Base-by-base conservation (phyloP, 2,888 invertebrate species). In the Spatulosminthurus flaviceps region DNA sequence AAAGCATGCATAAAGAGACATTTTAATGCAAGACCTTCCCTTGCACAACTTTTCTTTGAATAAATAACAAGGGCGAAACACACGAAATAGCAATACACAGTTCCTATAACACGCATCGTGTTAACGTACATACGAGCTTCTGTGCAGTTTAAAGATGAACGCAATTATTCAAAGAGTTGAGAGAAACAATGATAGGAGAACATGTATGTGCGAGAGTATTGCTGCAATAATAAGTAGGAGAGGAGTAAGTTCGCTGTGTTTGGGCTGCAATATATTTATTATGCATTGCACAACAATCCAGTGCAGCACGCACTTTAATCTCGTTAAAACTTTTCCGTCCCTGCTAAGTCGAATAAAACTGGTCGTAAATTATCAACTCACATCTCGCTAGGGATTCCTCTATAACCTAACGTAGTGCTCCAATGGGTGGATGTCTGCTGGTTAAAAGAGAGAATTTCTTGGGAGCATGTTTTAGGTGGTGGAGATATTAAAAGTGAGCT, bases 281-380 rank as follows among this genome's bases (percentile, higher is more conserved):
- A 76, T 76, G 76, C 76, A 76, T 76, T 43, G 76, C 66, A 61
- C 43, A 74, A 28, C 60, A 41, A 41, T 60, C 26, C 21, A 24
- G 2, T 70, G 72, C 74, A 74, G 43, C 21, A 34, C 67, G 72
- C 60, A 72, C 60, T 72, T 72, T 78, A 78, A 78, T 78, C 78
- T 78, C 72, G 78, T 78, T 78, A 72, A 78, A 78, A 78, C 72
- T 72, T 78, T 78, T 72, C 29, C 78, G 22, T 77, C 70, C 70
- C 66, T 74, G 72, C 78, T 72, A 72, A 78, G 78, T 34, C 66
- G 78, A 78, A 78, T 78, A 78, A 78, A 78, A 78, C 78, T 72
- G 34, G 66, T 78, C 71, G 71, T 78, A 78, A 78, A 78, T 78
- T 78, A 72, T 51, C 34, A 72, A 51, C 26, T 16, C 51, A 7